phyloP scores from a whole-genome alignment of 92 coral and sea anemone species.

The Ricordea florida region DNA sequence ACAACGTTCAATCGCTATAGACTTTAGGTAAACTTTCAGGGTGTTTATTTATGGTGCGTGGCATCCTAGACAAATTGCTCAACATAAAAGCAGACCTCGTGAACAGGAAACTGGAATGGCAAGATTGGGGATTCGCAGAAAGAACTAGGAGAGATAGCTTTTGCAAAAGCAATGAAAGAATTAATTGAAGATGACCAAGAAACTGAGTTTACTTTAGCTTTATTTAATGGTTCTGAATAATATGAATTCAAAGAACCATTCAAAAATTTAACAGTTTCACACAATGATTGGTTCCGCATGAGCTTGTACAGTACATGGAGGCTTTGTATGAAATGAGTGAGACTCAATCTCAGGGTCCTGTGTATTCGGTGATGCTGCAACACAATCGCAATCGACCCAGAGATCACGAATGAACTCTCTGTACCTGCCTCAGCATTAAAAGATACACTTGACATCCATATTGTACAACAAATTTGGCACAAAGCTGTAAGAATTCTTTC shows the following conservation, averaged over 20 bases:
- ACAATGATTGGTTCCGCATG: conserved; percentile 6
- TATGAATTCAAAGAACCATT: conserved; percentile 19
- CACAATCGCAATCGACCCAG: neutral
- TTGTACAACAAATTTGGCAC: conserved; percentile 7
- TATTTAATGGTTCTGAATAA: conserved; percentile 9
- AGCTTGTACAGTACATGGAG: conserved; percentile 1
- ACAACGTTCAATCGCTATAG: too few relatives aligned
- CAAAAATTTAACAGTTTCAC: neutral
- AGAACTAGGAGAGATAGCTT: conserved; percentile 32
- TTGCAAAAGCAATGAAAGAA: conserved; percentile 21
- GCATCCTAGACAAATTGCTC: too few relatives aligned
- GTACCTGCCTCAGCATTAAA: neutral
- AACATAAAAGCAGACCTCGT: too few relatives aligned
- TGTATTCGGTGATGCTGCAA: neutral
- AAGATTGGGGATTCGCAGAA: too few relatives aligned
- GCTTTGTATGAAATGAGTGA: conserved; percentile 4
- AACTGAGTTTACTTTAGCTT: conserved; percentile 11
- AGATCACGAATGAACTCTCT: neutral
- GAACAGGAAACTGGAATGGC: too few relatives aligned
- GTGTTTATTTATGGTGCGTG: too few relatives aligned
- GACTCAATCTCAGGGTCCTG: neutral
- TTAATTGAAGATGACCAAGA: conserved; percentile 34
- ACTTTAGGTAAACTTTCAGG: too few relatives aligned
- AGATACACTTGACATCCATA: neutral
- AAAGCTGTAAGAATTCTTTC: conserved; percentile 19